phyloP scores from a whole-genome alignment of 2,797 vertebrate genomes.

The Columba guinea region DNA sequence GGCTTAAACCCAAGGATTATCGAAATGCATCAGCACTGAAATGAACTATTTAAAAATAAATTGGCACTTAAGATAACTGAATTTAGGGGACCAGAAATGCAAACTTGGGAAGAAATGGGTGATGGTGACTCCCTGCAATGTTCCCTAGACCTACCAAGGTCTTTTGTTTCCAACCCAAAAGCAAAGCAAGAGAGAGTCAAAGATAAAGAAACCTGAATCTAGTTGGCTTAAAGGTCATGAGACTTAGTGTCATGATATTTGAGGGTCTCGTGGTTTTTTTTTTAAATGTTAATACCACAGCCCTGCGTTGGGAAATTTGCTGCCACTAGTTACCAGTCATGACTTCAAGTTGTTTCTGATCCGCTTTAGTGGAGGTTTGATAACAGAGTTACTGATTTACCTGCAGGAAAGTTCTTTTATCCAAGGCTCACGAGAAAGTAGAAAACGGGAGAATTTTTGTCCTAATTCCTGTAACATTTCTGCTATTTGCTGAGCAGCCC shows the following conservation, averaged over 20 bases:
- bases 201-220: constrained; percentile 50
- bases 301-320: not conserved
- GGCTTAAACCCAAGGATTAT: not conserved
- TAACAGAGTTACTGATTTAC: not conserved
- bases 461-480: not conserved
- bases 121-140: not conserved
- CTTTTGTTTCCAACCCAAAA: constrained; percentile 39
- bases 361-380: not conserved
- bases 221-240: constrained; percentile 56
- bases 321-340: not conserved
- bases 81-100: not conserved
- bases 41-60: not conserved
- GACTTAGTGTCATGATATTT: constrained; percentile 14
- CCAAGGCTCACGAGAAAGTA: not conserved
- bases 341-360: not conserved
- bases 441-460: not conserved
- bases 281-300: constrained; percentile 7
- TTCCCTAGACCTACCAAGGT: not conserved
- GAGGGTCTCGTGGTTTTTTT: constrained; percentile 31
- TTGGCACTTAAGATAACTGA: accelerated
- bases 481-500: not conserved
- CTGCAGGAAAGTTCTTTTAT: not conserved
- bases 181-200: not conserved
- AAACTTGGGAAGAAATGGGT: not conserved
- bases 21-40: accelerated